phyloP scores from a whole-genome alignment of 2,113 vertebrate species.

The Heliornis fulica region DNA sequence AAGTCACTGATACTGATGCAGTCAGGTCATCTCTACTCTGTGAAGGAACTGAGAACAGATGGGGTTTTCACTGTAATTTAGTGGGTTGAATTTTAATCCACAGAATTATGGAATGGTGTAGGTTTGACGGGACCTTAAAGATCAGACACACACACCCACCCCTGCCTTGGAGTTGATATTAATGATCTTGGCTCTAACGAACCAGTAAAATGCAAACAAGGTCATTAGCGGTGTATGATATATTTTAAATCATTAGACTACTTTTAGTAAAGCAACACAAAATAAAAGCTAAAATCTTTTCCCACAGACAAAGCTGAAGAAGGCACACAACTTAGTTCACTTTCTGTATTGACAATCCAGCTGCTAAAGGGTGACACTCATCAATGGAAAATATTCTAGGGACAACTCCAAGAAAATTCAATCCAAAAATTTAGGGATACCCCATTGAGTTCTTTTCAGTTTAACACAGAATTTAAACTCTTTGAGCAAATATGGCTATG shows the following conservation, averaged over 20 bases:
- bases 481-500: neutral
- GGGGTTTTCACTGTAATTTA: neutral
- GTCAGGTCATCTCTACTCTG: neutral
- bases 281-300: neutral
- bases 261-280: neutral
- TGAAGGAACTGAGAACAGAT: neutral
- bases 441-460: neutral
- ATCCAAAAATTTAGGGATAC: neutral
- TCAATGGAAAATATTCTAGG: neutral
- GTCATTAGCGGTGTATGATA: neutral
- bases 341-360: neutral
- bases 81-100: neutral
- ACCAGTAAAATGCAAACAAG: neutral
- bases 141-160: neutral
- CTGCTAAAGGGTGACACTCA: slow-evolving; percentile 6
- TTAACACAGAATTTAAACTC: neutral
- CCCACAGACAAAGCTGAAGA: neutral
- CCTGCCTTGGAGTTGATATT: neutral
- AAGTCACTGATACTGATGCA: neutral
- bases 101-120: neutral
- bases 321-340: neutral
- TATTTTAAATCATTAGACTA: neutral
- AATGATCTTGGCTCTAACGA: neutral
- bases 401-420: neutral
- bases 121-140: neutral